phyloP scores from a whole-genome alignment of 2,888 invertebrate species.

The Parnassius smintheus region DNA sequence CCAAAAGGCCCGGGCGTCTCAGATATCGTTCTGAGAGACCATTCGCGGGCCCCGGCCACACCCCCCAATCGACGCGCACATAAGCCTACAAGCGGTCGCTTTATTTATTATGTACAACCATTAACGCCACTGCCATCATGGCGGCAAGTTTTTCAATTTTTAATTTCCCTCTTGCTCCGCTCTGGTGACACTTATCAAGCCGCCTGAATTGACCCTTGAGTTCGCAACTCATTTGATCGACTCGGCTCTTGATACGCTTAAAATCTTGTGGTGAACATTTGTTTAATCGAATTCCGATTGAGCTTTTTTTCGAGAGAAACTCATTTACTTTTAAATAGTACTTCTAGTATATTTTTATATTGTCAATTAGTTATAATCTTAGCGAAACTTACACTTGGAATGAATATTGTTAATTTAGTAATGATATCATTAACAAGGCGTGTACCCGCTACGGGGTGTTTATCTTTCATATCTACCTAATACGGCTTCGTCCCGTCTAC shows the following conservation, averaged over 20 bases:
- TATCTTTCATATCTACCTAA: conserved; percentile 31
- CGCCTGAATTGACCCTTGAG: conserved; percentile 69
- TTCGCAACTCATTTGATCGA: conserved; percentile 54
- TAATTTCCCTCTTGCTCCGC: conserved; percentile 72
- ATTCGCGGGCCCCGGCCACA: conserved; percentile 77
- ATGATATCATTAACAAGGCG: conserved; percentile 16
- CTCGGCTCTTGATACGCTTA: conserved; percentile 10
- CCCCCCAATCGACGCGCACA: conserved; percentile 78
- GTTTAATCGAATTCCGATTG: conserved; percentile 33
- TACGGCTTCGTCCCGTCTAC: conserved; percentile 61
- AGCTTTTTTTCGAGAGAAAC: conserved; percentile 16
- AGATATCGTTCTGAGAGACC: conserved; percentile 77
- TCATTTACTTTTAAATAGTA: conserved; percentile 11
- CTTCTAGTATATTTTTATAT: conserved; percentile 3
- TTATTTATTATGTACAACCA: conserved; percentile 81
- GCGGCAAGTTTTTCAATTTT: conserved; percentile 79
- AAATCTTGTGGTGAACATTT: conserved; percentile 24
- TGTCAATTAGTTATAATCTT: conserved; percentile 4
- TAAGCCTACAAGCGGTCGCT: conserved; percentile 75
- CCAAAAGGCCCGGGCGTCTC: conserved; percentile 75
- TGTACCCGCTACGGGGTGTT: conserved; percentile 25
- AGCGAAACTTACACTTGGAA: conserved; percentile 9
- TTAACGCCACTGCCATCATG: conserved; percentile 78
- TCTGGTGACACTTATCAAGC: conserved; percentile 60
- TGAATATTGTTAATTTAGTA: conserved; percentile 20